A percentile compares a stretch with the other conserved stretches of the same genome.
Evolutionary conservation across 23 tunicate genomes (phyloP).

Genomic region (Ascidia mentula): DNA sequence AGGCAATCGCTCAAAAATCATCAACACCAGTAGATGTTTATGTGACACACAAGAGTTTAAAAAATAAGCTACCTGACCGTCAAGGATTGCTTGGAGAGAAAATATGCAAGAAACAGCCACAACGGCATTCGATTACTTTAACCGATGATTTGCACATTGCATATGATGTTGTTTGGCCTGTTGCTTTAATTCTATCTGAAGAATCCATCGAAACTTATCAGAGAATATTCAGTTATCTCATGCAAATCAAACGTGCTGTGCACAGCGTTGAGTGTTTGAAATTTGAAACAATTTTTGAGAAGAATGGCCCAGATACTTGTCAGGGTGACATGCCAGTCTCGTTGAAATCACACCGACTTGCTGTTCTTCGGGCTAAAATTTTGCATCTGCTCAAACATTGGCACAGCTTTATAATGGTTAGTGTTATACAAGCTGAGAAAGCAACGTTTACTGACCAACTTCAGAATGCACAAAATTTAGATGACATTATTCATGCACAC

Average conservation of each 20-base stretch:
- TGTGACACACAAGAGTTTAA: slow-evolving; percentile 14
- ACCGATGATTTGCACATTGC: slow-evolving; percentile 54
- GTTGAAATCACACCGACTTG: slow-evolving; percentile 41
- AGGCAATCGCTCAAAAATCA: slow-evolving; percentile 29
- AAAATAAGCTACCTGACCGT: background rate
- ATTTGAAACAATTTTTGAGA: slow-evolving; percentile 32
- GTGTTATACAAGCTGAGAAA: slow-evolving; percentile 72
- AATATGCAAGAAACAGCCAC: too few species aligned
- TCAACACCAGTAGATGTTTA: slow-evolving; percentile 24
- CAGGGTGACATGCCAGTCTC: background rate
- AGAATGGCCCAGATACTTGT: background rate
- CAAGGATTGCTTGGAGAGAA: background rate
- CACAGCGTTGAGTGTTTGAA: slow-evolving; percentile 52
- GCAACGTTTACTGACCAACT: slow-evolving; percentile 18
- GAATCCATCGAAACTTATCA: slow-evolving; percentile 35
- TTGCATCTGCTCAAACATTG: slow-evolving; percentile 66
- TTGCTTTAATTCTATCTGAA: slow-evolving; percentile 36
- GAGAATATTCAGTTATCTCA: slow-evolving; percentile 43
- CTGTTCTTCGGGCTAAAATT: slow-evolving; percentile 49
- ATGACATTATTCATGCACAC: slow-evolving; percentile 56
- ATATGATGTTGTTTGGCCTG: slow-evolving; percentile 60
- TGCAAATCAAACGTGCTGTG: slow-evolving; percentile 66
- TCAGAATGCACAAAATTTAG: slow-evolving; percentile 33
- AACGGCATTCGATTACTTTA: slow-evolving; percentile 7
- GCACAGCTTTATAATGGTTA: slow-evolving; percentile 81